These are phyloP conservation scores for Onychorhynchus coronatus DNA, from an alignment of 2,113 vertebrate genomes.

Conservation along the genomic window DNA sequence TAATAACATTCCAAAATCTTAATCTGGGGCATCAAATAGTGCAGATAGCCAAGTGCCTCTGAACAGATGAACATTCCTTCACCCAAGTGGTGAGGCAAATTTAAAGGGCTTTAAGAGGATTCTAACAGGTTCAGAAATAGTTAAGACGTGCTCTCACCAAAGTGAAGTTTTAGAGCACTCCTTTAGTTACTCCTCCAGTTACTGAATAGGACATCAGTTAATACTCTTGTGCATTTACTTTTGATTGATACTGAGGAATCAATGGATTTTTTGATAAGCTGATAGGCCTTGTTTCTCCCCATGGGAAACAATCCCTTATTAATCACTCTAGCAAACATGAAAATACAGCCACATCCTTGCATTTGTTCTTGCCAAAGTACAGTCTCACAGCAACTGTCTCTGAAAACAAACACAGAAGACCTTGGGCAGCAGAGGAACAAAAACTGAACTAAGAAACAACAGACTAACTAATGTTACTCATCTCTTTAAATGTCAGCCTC, in stretches of 20 bases:
- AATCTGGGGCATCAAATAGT: background rate
- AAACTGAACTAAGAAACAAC: background rate
- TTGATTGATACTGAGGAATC: background rate
- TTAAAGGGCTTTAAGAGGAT: background rate
- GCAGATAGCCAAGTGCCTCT: background rate
- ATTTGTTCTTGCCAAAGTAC: background rate
- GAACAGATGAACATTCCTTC: background rate
- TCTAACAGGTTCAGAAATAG: background rate
- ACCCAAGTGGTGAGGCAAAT: background rate
- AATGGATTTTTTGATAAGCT: background rate
- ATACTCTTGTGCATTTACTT: background rate
- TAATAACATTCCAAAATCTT: background rate
- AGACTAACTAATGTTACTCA: background rate
- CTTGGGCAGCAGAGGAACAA: background rate
- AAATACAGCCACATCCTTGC: background rate
- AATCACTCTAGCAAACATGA: background rate
- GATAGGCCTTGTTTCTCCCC: background rate
- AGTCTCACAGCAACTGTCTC: background rate
- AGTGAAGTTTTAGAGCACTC: background rate
- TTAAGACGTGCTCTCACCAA: background rate
- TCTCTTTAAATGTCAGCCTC: background rate
- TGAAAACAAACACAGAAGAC: background rate
- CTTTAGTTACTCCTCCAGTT: background rate
- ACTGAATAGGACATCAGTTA: background rate
- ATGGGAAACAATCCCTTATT: background rate